Conservation (phyloP, 2,113 vertebrate genomes). For the Physeter macrocephalus region DNA sequence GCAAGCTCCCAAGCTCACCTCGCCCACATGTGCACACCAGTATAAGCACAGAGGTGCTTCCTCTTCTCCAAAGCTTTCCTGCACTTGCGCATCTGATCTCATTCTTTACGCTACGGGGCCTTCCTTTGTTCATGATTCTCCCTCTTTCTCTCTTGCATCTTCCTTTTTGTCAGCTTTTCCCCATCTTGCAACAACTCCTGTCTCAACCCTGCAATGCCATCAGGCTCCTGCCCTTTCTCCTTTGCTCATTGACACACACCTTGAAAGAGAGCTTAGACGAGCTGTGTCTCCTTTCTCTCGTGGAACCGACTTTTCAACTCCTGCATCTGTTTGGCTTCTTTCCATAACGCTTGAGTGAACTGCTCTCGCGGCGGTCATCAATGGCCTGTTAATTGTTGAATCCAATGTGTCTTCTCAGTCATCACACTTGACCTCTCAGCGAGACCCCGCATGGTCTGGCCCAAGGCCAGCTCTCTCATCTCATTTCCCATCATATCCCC, state of each 20-base stretch:
- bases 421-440: not conserved
- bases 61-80: not conserved
- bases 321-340: conserved; percentile 28
- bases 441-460: not conserved
- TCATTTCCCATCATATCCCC: not conserved
- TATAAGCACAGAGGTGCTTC: not conserved
- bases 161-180: not conserved
- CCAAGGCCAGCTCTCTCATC: not conserved
- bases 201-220: not conserved
- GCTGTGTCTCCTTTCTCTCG: not conserved
- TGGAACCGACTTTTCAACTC: not conserved
- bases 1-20: not conserved
- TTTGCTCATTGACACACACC: not conserved
- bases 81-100: not conserved
- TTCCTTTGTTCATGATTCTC: not conserved
- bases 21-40: not conserved
- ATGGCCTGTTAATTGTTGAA: conserved; percentile 18
- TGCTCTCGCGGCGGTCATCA: not conserved
- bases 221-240: not conserved
- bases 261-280: not conserved
- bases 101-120: not conserved
- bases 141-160: not conserved
- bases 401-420: not conserved
- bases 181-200: not conserved
- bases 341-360: conserved; percentile 11